These are phyloP conservation scores for Bambusicola thoracicus DNA, from an alignment of 2,113 vertebrate species.

Conservation along the genomic window DNA sequence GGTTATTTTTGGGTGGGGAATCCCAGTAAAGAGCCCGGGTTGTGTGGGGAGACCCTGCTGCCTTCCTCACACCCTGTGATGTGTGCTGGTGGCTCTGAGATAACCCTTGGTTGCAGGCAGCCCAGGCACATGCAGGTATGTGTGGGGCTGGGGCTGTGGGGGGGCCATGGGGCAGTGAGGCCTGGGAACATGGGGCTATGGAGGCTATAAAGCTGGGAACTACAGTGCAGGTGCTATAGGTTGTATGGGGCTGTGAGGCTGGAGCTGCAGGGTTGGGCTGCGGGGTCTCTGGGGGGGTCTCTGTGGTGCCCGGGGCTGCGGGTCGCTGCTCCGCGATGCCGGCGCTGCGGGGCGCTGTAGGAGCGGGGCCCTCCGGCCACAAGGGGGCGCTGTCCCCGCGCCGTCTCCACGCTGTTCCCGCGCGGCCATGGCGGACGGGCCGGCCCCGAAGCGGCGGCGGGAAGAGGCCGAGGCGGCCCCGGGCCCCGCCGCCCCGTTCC, in stretches of 20 bases:
- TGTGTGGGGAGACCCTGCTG: not conserved
- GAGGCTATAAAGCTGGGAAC: not conserved
- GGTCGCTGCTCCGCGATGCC: too few relatives aligned
- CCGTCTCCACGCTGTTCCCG: not conserved
- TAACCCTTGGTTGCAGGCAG: not conserved
- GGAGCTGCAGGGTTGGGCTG: not conserved
- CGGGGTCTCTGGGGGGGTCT: too few relatives aligned
- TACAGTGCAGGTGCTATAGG: too few relatives aligned
- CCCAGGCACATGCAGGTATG: not conserved
- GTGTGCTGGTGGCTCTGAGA: not conserved
- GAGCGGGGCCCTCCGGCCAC: not conserved
- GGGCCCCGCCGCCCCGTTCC: conserved; percentile 20
- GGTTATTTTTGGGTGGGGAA: too few relatives aligned
- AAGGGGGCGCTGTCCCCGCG: not conserved
- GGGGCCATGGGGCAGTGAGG: too few relatives aligned
- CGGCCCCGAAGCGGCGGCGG: too few relatives aligned
- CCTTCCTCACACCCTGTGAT: not conserved
- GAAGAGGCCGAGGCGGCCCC: not conserved
- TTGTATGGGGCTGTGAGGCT: too few relatives aligned
- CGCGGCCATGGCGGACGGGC: not conserved
- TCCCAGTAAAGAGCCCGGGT: too few relatives aligned
- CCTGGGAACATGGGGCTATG: too few relatives aligned
- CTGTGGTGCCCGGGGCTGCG: not conserved
- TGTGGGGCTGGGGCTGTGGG: not conserved
- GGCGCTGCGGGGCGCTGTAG: too few relatives aligned